These are phyloP conservation scores for Epizoanthus rinbou DNA, from an alignment of 92 coral and sea anemone species.

Conservation along the genomic window DNA sequence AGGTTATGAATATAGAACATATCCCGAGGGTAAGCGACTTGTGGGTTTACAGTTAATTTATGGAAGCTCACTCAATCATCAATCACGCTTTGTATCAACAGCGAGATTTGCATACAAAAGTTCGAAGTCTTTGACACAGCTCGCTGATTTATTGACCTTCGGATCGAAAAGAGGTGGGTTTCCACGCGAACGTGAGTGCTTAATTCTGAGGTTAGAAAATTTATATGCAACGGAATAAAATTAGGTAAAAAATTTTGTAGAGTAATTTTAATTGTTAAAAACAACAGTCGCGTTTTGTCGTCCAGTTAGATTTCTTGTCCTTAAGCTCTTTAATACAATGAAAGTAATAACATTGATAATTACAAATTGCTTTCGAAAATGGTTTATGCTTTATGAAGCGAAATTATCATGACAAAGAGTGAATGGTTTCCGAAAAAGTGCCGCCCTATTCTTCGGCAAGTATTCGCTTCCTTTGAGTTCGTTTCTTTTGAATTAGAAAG, in stretches of 20 bases:
- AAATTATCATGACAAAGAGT: constrained; percentile 36
- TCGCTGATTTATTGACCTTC: constrained; percentile 34
- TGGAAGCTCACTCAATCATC: constrained; percentile 31
- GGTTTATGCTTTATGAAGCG: constrained; percentile 20
- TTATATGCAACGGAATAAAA: not conserved
- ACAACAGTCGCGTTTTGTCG: constrained; percentile 22
- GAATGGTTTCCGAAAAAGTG: constrained; percentile 1
- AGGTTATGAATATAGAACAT: constrained; percentile 39
- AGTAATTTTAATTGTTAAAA: constrained; percentile 26
- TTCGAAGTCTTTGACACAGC: constrained; percentile 21
- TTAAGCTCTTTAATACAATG: constrained; percentile 14
- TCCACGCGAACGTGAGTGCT: not conserved
- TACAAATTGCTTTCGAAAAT: constrained; percentile 22
- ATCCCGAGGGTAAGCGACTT: constrained; percentile 16
- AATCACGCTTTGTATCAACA: constrained; percentile 17
- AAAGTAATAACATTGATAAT: constrained; percentile 16
- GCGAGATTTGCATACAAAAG: constrained; percentile 23
- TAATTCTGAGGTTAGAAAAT: constrained; percentile 22
- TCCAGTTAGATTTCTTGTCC: constrained; percentile 2
- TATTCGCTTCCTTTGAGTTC: constrained; percentile 38
- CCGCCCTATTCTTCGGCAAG: constrained; percentile 22
- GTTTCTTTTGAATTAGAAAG: constrained; percentile 23
- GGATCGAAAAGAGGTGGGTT: not conserved
- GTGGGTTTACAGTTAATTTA: constrained; percentile 20
- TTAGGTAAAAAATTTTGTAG: not conserved